These are phyloP conservation scores for Anthonomus grandis DNA, from an alignment of 1,140 invertebrate species.

Conservation along the genomic window DNA sequence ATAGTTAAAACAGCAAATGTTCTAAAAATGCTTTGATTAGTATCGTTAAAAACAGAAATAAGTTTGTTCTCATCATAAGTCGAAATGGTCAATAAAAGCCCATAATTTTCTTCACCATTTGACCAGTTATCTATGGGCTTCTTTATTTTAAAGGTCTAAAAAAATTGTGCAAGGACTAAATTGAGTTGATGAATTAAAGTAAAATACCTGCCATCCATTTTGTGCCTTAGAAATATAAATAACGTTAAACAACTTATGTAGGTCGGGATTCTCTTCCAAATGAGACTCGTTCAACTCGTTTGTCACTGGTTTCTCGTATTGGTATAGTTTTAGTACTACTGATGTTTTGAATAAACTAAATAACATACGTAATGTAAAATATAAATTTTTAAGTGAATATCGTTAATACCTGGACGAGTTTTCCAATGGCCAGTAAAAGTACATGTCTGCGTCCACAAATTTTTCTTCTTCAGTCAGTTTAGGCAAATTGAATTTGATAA, in stretches of 20 bases:
- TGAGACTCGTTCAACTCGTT: slow-evolving; percentile 30
- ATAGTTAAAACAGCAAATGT: slow-evolving; percentile 37
- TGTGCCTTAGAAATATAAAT: slow-evolving; percentile 41
- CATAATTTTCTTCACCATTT: slow-evolving; percentile 36
- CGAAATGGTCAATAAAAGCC: slow-evolving; percentile 41
- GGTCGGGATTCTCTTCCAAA: slow-evolving; percentile 35
- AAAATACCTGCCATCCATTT: slow-evolving; percentile 39
- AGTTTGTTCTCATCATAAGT: slow-evolving; percentile 38
- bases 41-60: slow-evolving; percentile 33
- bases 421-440: slow-evolving; percentile 37
- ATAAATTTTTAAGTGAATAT: not conserved
- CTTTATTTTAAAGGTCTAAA: slow-evolving; percentile 42
- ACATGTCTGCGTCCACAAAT: slow-evolving; percentile 36
- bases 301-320: slow-evolving; percentile 27
- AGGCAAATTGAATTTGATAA: slow-evolving; percentile 38
- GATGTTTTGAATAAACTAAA: slow-evolving; percentile 30
- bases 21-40: slow-evolving; percentile 29
- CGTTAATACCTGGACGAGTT: slow-evolving; percentile 25
- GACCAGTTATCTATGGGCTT: slow-evolving; percentile 41
- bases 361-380: not conserved
- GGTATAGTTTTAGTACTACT: slow-evolving; percentile 32
- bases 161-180: not conserved
- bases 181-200: not conserved
- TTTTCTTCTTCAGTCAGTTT: slow-evolving; percentile 23
- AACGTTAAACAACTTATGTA: slow-evolving; percentile 41